Evolutionary conservation across 1,140 invertebrate genomes (phyloP), one percentile per base, ranked within the genome.

Genomic region (Drosophila melanica): DNA sequence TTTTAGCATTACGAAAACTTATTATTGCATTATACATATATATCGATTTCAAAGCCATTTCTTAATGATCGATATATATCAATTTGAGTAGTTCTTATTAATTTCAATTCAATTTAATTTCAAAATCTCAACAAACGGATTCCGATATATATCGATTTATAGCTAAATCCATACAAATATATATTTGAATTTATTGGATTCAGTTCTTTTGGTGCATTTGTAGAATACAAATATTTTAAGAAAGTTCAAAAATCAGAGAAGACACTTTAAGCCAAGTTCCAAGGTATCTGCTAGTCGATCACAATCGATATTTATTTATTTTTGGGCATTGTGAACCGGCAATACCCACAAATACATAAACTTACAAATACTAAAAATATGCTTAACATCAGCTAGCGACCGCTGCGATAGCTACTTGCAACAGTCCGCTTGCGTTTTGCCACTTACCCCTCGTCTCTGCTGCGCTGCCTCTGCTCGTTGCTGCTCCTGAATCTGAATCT

Each of bases 381-480:
- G 33, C 33, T 35, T 10, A 8, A 35, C 33, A 35, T 10, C 33
- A 35, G 33, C 3, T 35, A 35, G 7, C 9, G 7, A 35, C 7
- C 8, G 33, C 9, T 37, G 20, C 18, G 12, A 23, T 11, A 20
- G 4, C 4, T 10, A n/a, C 18, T 50, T 23, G 18, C 47, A 7
- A 23, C n/a, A 12, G 18, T 7, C 20, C 4, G 30, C 11, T 39
- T 39, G 7, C 8, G 8, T 4, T 2, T 5, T 18, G 14, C 9
- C 55, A 79, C 79, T 85, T 42, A 85, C 81, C 77, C 58, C 27
- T 65, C 39, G 45, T 59, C 55, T 53, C 48, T 50, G 64, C 35
- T 54, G 18, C 65, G 64, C 20, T 35, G 42, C 23, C 51, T 50
- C 33, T 53, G 33, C 27, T 71, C 42, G 20, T 33, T 70, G 48